Evolutionary conservation across 2,113 vertebrate species (phyloP).

Genomic region (Euleptes europaea): DNA sequence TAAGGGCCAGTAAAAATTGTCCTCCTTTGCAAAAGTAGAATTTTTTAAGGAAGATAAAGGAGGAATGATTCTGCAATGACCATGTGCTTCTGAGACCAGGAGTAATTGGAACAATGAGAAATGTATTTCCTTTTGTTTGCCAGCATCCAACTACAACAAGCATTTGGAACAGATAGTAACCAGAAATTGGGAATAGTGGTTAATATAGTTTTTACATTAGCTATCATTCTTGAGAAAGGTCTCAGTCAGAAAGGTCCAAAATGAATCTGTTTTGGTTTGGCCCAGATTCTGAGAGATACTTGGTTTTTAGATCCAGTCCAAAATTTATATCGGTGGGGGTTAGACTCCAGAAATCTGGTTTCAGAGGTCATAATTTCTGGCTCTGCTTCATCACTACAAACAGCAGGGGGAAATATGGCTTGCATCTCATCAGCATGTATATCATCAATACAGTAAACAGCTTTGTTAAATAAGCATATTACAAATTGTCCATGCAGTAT

Average conservation of each 20-base stretch:
- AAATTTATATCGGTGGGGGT: neutral
- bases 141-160: no score
- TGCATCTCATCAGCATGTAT: neutral
- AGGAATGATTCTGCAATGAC: neutral
- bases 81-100: neutral
- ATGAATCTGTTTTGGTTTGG: no score
- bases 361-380: neutral
- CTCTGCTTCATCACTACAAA: neutral
- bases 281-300: no score
- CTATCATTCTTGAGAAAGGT: neutral
- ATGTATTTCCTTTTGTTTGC: neutral
- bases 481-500: neutral
- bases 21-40: no score
- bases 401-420: neutral
- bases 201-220: neutral
- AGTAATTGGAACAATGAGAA: neutral
- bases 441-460: neutral
- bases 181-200: neutral
- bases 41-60: no score
- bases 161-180: neutral
- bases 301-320: neutral
- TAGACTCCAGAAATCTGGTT: neutral
- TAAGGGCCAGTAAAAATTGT: no score
- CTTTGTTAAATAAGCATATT: neutral
- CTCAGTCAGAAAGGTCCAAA: no score